Evolutionary conservation across 2,888 invertebrate genomes (phyloP), one percentile per base, ranked within the genome.

Genomic region (Calameuta filiformis): DNA sequence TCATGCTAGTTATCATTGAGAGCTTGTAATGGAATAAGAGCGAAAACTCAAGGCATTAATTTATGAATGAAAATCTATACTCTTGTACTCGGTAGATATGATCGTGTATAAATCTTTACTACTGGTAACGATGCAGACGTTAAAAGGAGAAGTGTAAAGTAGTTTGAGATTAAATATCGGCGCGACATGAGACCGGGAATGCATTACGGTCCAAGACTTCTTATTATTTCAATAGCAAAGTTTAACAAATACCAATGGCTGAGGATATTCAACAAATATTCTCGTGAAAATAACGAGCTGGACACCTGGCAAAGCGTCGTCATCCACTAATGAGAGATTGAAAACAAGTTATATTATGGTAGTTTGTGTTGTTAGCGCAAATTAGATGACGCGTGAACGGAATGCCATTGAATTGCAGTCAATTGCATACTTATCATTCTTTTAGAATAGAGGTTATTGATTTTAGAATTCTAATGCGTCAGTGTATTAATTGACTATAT

Each of bases 181-280:
- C 71, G 71, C 71, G 31, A 71, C 71, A 71, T 34, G 71, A 71
- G 71, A 34, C 71, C 71, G 33, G 71, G 56, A 33, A 71, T 34
- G 31, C 71, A 33, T 71, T 71, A 12, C 34, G 71, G 33, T 71
- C 71, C 33, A 31, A 71, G 31, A 31, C 71, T 71, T 71, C 31
- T 71, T 71, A 34, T 71, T 71, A 33, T 71, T 71, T 71, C 71
- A 34, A 34, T 11, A 11, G 71, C 34, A 12, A 71, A 71, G 34
- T 71, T 71, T 31, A 71, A 71, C 12, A 71, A 71, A 71, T 31
- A 23, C 56, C 56, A 56, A 1, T 56, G 56, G 56, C 56, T 56
- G 56, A 56, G 23, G 15, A 56, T 23, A 56, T 56, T 56, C 23
- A 56, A 56, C 56, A 56, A 56, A 56, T 56, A 23, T 56, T 23